Evolutionary conservation across 2,888 invertebrate species (phyloP), one percentile per base, ranked within the genome.

Genomic region (Drosophila mimica): DNA sequence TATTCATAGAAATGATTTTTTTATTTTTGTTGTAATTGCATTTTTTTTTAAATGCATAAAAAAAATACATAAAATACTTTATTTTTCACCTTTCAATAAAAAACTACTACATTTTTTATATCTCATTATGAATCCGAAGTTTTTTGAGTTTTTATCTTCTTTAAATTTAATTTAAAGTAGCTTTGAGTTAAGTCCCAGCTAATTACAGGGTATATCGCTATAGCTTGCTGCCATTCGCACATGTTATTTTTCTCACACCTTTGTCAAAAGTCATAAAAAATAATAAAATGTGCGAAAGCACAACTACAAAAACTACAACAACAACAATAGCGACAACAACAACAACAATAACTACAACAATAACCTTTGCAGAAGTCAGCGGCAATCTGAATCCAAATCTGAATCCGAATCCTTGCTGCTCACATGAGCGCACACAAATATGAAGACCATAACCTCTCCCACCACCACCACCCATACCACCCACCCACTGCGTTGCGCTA

Each of bases 391-490:
- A 66, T 70, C 53, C 57, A 30, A 57, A 67, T 64, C 28, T 51
- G 65, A 53, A 70, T 74, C 34, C 65, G 69, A 71, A 79, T 79
- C 81, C 79, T 70, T 74, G 79, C 65, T 71, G 54, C 71, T 84
- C 88, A 88, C 85, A 89, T 85, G 89, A 89, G 88, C 70, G 85
- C 88, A 82, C 88, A 75, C 85, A 82, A 76, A 82, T 79, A 82
- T 82, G 82, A 82, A 70, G 82, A 71, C 74, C 82, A 63, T 78
- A 74, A 53, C 66, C 67, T 20, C 40, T 15, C 9, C 66, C 62
- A 33, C 15, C 11, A 31, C 20, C 31, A 33, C 15, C 11, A 31
- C 20, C 31, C 7, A 11, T 20, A 28, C n/a, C 58, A 20, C 17
- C 17, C 25, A 25, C 25, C 33, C 28, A 34, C 61, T 28, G 49